Base-by-base conservation (phyloP, 2,113 vertebrate genomes). In the Thryonomys swinderianus region DNA sequence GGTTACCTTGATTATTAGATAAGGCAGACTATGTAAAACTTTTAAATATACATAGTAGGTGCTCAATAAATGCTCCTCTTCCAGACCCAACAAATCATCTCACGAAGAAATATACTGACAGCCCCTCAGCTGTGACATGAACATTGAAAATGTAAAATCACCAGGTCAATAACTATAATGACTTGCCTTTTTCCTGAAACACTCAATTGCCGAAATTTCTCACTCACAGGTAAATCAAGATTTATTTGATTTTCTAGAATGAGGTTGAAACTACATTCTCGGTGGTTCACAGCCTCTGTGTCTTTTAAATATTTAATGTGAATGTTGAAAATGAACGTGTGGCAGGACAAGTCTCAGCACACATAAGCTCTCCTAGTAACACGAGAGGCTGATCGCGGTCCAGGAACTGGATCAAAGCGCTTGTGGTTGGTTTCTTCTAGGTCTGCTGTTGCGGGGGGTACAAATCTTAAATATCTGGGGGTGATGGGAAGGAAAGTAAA, bases 221-320 rank as follows among this genome's bases (percentile, higher is more conserved):
- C 21, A 57, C 59, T 53, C 25, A 23, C 25, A 37, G 21, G 25
- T 48, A 17, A 51, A 69, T 7, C 4, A 86, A 90, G 25, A 59
- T 27, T 37, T 11, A 82, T 69, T 90, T 82, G 48, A 67, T 66
- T 88, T 81, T 93, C 30, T 89, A 85, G 76, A 89, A 82, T 51
- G 40, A 79, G 18, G 21, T 73, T 86, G 27, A 96, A 81, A 66
- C 45, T 18, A 2, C 53, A 18, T 69, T 80, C 64, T 78, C 25
- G 69, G 81, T 21, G 62, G 59, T n/a, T 78, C 61, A 55, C n/a
- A 64, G 48, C 37, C 45, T 73, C 51, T 57, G 27, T 78, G 21
- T 32, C 40, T 80, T 51, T 69, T 96, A 55, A 90, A 66, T 86
- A 81, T 86, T 94, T 90, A 90, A 78, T 85, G 40, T 42, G 71